Conservation (phyloP, 2,797 vertebrate species). For the Enteromius trimaculatus region DNA sequence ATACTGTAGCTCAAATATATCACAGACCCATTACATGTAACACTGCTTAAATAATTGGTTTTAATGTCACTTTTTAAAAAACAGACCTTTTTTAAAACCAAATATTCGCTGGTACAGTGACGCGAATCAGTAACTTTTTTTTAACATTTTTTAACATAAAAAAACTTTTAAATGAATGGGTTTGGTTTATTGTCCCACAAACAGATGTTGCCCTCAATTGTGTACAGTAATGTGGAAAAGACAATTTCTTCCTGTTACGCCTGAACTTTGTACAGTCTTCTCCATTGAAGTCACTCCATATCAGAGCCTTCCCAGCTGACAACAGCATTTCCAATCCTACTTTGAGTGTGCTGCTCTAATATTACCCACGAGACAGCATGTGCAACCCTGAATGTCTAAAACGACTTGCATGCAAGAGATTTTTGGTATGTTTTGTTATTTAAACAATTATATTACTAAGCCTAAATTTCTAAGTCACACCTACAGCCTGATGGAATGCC, state of each 20-base stretch:
- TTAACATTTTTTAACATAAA: no score
- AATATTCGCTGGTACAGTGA: no score
- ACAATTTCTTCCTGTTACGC: background rate
- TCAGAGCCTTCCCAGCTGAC: slow-evolving; percentile 23
- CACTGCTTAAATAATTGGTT: no score
- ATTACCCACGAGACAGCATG: background rate
- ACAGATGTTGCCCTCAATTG: no score
- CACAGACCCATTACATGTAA: no score
- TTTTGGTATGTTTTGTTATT: background rate
- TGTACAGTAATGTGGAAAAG: background rate
- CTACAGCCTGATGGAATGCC: background rate
- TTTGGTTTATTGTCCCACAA: no score
- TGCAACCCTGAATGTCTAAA: background rate
- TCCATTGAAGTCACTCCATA: slow-evolving; percentile 4
- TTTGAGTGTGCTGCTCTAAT: background rate
- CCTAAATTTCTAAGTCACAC: background rate
- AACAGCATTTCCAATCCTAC: slow-evolving; percentile 36
- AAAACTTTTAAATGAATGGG: no score
- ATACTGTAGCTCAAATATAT: no score
- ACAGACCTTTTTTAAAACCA: no score
- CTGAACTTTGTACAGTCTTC: slow-evolving; percentile 39
- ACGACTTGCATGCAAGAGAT: background rate
- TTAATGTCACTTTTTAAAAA: no score
- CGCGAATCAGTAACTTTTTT: no score
- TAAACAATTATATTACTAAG: background rate